A percentile compares a stretch with the other conserved stretches of the same genome.
Conservation (phyloP, 2,888 invertebrate genomes). For the Ectemnius continuus region DNA sequence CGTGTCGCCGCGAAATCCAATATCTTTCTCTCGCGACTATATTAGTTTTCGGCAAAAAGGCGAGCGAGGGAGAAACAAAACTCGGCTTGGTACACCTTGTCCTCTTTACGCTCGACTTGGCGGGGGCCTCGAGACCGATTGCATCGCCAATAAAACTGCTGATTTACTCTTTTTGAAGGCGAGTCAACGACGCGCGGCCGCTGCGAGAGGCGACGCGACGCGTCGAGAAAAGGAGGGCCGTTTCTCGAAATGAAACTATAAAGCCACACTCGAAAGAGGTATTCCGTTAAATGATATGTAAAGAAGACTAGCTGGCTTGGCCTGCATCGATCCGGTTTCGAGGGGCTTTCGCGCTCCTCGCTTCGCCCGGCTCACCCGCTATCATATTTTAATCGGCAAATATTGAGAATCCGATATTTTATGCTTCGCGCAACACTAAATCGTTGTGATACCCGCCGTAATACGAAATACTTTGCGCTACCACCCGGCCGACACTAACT, state of each 20-base stretch:
- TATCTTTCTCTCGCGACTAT: constrained; percentile 1
- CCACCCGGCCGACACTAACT: too few relatives aligned
- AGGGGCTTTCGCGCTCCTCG: background rate
- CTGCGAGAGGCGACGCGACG: too few relatives aligned
- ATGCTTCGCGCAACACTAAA: too few relatives aligned
- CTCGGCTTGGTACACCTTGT: background rate
- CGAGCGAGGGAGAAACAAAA: background rate
- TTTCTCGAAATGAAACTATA: too few relatives aligned
- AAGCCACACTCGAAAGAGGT: too few relatives aligned
- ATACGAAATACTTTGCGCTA: too few relatives aligned
- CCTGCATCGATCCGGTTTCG: constrained; percentile 49
- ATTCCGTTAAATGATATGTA: constrained; percentile 38
- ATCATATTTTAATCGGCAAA: too few relatives aligned
- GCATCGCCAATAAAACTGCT: background rate
- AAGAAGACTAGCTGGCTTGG: constrained; percentile 29
- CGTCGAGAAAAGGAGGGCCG: too few relatives aligned
- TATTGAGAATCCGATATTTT: too few relatives aligned
- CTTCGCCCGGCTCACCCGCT: background rate
- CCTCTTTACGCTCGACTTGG: background rate
- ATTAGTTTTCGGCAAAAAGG: background rate
- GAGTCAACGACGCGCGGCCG: too few relatives aligned
- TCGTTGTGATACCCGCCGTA: too few relatives aligned
- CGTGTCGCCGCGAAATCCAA: background rate
- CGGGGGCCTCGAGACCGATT: too few relatives aligned
- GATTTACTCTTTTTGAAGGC: background rate